These are phyloP conservation scores for Oryzias woworae DNA, from an alignment of 2,113 vertebrate species.

Conservation along the genomic window DNA sequence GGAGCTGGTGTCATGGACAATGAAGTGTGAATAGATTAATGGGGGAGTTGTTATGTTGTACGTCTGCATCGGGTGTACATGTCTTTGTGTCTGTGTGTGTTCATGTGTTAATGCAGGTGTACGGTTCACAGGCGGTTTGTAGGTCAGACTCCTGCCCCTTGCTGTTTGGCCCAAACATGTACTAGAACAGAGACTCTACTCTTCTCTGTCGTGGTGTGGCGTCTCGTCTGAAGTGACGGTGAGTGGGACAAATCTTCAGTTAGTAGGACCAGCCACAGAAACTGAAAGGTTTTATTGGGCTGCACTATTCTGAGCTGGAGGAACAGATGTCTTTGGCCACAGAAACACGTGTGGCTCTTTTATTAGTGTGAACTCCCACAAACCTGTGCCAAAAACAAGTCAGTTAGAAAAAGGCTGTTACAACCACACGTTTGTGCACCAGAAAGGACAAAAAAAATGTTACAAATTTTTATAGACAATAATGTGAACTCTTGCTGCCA, in stretches of 20 bases:
- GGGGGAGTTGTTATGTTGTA: slow-evolving; percentile 24
- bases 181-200: slow-evolving; percentile 26
- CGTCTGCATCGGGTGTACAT: slow-evolving; percentile 20
- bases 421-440: not conserved
- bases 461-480: not conserved
- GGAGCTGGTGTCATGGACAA: slow-evolving; percentile 31
- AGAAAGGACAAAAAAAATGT: not conserved
- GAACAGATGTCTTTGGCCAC: slow-evolving; percentile 45
- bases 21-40: slow-evolving; percentile 40
- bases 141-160: slow-evolving; percentile 52
- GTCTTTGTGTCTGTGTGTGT: slow-evolving; percentile 39
- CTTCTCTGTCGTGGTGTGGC: not conserved
- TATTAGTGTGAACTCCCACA: slow-evolving; percentile 43
- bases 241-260: slow-evolving; percentile 9
- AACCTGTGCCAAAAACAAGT: slow-evolving; percentile 3
- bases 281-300: slow-evolving; percentile 40
- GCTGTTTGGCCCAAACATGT: slow-evolving; percentile 64
- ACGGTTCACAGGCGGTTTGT: slow-evolving; percentile 63
- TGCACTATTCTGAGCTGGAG: slow-evolving; percentile 48
- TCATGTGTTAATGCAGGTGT: slow-evolving; percentile 64
- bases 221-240: not conserved
- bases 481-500: no score
- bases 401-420: slow-evolving; percentile 16
- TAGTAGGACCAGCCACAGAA: slow-evolving; percentile 14
- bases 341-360: slow-evolving; percentile 52